Percentiles rank a stretch among this genome's conserved stretches.
These are phyloP conservation scores for Cetonia aurata DNA, from an alignment of 2,888 invertebrate genomes.

Conservation along the genomic window DNA sequence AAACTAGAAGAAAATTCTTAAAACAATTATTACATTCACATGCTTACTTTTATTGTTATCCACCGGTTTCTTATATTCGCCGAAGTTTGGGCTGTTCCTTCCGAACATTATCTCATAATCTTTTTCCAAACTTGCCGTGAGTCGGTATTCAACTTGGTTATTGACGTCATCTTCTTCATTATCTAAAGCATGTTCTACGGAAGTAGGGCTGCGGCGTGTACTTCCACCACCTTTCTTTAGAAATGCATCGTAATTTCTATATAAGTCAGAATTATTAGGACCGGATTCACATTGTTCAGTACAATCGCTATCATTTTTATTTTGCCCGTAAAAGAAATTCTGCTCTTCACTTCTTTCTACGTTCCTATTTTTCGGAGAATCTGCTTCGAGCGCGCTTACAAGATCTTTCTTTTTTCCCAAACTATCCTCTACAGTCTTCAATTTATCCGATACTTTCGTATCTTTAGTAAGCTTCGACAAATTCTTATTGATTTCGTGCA, in stretches of 20 bases:
- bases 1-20: too few relatives aligned
- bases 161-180: constrained; percentile 17
- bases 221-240: constrained; percentile 2
- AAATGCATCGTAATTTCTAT: constrained; percentile 4
- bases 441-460: constrained; percentile 45
- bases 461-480: constrained; percentile 66
- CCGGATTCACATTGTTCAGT: background rate
- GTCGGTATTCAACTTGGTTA: constrained; percentile 46
- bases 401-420: constrained; percentile 15
- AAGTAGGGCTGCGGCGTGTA: too few relatives aligned
- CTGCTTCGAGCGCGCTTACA: constrained; percentile 12
- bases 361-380: background rate
- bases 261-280: background rate
- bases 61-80: background rate
- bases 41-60: constrained; percentile 20
- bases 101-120: constrained; percentile 58
- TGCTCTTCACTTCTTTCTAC: background rate
- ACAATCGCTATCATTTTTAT: background rate
- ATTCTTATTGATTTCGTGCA: constrained; percentile 81
- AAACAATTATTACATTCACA: too few relatives aligned
- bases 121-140: constrained; percentile 51
- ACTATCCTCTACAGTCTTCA: constrained; percentile 44
- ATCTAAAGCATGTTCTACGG: background rate
- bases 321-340: constrained; percentile 6
- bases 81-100: constrained; percentile 10